Base-by-base conservation (phyloP, 2,113 vertebrate species). In the Cacatua alba region DNA sequence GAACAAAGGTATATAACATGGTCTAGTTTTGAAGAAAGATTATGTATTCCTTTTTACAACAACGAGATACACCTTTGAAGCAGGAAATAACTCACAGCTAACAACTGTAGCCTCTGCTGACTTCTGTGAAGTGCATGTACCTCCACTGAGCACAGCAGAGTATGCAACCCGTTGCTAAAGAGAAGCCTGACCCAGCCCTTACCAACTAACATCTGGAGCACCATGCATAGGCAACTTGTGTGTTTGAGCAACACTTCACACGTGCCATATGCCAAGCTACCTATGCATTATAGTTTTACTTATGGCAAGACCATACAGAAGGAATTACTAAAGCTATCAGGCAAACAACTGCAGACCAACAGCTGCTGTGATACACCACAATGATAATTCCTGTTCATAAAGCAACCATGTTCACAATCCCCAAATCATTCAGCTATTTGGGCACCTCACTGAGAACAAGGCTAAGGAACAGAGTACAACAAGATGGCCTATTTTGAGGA, bases 251-350 rank as follows among this genome's bases (percentile, higher is more conserved):
- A 39, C 59, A 18, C 9, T 8, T 46, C 11, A 28, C 29, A 35
- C 0, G 0, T 9, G 12, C 43, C 51, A 49, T 37, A 3, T 7
- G 46, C 48, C 83, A 43, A n/a, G 28, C 51, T 43, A 37, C 37
- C 28, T 28, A 7, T 1, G 28, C 37, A 3, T 5, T 17, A 28
- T 0, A 0, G 6, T 26, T 41, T 21, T 44, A 19, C 28, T 60
- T 9, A 64, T 0, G 6, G 39, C 52, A 86, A 51, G 71, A 25
- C n/a, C 37, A 68, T 4, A 41, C 5, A 55, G 25, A 12, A 75
- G 49, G 33, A 59, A 76, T 68, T 53, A 49, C 14, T 62, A 35
- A 46, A 81, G 33, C 53, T 49, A 15, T n/a, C 0, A 25, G 37
- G 21, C 31, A 41, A 59, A 72, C 63, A 18, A 84, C 18, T 11